Conservation (phyloP, 2,113 vertebrate species). For the Himantopus leucocephalus region DNA sequence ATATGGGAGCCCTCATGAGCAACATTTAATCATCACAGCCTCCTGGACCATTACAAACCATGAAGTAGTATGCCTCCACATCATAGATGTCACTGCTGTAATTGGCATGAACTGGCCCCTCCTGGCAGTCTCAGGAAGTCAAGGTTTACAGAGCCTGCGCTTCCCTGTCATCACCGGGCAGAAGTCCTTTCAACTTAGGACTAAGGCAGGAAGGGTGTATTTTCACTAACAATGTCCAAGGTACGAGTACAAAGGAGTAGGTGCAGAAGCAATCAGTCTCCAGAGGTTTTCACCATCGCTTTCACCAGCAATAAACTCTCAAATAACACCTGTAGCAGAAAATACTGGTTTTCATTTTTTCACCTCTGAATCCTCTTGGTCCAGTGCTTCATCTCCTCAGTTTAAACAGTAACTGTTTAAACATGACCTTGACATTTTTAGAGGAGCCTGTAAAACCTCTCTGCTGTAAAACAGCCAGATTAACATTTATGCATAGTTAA, state of each 20-base stretch:
- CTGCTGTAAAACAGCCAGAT: constrained; percentile 8
- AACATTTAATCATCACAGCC: not conserved
- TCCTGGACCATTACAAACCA: not conserved
- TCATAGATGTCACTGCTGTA: not conserved
- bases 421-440: constrained; percentile 20
- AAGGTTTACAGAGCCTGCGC: not conserved
- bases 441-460: constrained; percentile 40
- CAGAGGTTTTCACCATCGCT: not conserved
- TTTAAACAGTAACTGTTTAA: constrained; percentile 41
- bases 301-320: not conserved
- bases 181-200: constrained; percentile 8
- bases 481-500: constrained; percentile 32
- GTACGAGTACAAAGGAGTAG: not conserved
- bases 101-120: not conserved
- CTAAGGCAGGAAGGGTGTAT: constrained; percentile 26
- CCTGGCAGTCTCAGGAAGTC: constrained; percentile 20
- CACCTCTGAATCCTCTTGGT: not conserved
- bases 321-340: constrained; percentile 17
- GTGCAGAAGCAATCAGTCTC: not conserved
- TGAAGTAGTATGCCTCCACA: not conserved
- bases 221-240: not conserved
- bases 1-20: not conserved
- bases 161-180: constrained; percentile 32
- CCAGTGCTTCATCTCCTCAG: not conserved
- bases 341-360: not conserved